Evolutionary conservation across 2,888 invertebrate species (phyloP).

Genomic region (Stictocephala bisonia): DNA sequence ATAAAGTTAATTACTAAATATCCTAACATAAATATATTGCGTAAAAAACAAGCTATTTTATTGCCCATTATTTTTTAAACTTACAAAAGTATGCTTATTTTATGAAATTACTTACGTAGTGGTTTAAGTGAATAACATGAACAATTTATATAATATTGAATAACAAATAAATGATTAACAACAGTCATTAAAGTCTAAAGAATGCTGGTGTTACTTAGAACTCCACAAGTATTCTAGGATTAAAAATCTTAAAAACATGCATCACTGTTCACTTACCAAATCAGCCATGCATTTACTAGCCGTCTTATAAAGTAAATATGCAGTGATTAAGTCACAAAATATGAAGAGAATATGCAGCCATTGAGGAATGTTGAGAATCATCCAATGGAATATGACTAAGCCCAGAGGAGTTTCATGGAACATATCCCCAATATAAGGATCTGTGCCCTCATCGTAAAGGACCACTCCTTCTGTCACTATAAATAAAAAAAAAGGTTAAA

Average conservation of each 20-base stretch:
- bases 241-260: conserved; percentile 8
- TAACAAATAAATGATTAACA: too few species aligned
- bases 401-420: conserved; percentile 92
- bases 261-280: conserved; percentile 68
- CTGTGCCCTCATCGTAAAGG: conserved; percentile 79
- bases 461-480: conserved; percentile 88
- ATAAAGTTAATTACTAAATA: too few species aligned
- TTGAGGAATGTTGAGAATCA: conserved; percentile 69
- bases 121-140: too few species aligned
- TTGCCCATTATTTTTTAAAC: too few species aligned
- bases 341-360: conserved; percentile 76
- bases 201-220: too few species aligned
- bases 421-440: conserved; percentile 91
- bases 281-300: conserved; percentile 76
- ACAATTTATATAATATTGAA: too few species aligned
- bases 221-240: neutral
- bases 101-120: too few species aligned
- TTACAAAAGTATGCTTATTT: too few species aligned
- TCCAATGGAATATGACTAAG: conserved; percentile 73
- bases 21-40: too few species aligned
- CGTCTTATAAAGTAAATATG: conserved; percentile 76
- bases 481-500: conserved; percentile 58
- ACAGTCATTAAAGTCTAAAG: too few species aligned
- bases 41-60: too few species aligned
- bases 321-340: conserved; percentile 80